Evolutionary conservation across 1,140 invertebrate species (phyloP), one percentile per base, ranked within the genome.

Genomic region (Popillia japonica): DNA sequence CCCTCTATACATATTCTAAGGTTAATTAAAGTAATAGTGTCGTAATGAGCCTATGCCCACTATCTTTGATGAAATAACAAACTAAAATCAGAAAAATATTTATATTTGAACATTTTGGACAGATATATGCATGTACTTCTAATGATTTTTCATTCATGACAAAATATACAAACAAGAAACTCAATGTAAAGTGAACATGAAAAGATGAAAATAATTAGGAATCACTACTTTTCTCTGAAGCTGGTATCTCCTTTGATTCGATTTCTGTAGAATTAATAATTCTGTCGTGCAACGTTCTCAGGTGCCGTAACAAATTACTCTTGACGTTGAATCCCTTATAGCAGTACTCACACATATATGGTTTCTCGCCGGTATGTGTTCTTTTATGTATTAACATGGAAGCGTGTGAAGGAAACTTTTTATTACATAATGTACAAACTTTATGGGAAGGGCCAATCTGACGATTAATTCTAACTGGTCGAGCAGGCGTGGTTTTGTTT

Each of bases 311-410:
- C 72, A 94, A 86, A 86, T 94, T 94, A 79, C 92, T 94, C 86
- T 94, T 94, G 78, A 94, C 93, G 85, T 93, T 94, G 86, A 94
- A 94, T 10, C 92, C 92, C 83, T 94, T 94, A 87, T 91, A 91
- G 88, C 93, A 94, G 42, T 92, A 89, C 42, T 91, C 91, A 87
- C 92, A 94, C 48, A 92, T 88, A 86, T 93, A 94, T 20, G 93
- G 92, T 79, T 90, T 89, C 84, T 93, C 92, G 22, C 92, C 92
- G 81, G 92, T 93, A 79, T 93, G 92, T 42, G 91, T 93, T 81
- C 92, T 87, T 85, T 91, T 89, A 82, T 93, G 92, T 81, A 94
- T 94, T 42, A 93, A 87, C 92, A 94, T 93, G 8, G 92, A 93
- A 40, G 93, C 93, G 84, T 93, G 92, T 74, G 93, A 94, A 68